phyloP scores from a whole-genome alignment of 1,140 invertebrate genomes.

The Macrostomum lignano region DNA sequence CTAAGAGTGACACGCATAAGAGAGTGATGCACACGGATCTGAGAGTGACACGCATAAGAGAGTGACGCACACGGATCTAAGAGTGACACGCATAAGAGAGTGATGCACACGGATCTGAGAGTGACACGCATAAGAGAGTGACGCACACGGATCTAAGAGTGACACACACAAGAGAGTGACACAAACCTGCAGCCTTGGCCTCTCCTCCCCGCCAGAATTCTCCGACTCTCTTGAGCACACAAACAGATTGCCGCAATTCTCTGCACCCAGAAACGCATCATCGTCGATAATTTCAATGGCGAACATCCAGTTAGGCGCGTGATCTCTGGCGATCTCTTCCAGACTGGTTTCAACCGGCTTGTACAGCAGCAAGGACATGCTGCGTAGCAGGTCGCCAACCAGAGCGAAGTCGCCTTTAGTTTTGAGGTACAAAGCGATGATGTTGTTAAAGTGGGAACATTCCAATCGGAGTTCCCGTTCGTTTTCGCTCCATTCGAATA shows the following conservation, averaged over 20 bases:
- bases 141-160: too few relatives aligned
- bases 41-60: too few relatives aligned
- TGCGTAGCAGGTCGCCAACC: slow-evolving; percentile 84
- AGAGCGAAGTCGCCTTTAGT: slow-evolving; percentile 89
- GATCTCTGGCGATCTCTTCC: slow-evolving; percentile 75
- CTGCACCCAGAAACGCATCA: slow-evolving; percentile 76
- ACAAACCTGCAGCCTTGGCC: too few relatives aligned
- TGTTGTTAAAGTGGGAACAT: slow-evolving; percentile 87
- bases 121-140: too few relatives aligned
- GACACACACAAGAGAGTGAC: too few relatives aligned
- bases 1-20: too few relatives aligned
- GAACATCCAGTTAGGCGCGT: slow-evolving; percentile 90
- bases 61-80: too few relatives aligned
- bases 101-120: too few relatives aligned
- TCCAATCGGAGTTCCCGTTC: slow-evolving; percentile 77
- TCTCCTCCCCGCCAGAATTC: too few relatives aligned
- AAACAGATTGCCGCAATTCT: slow-evolving; percentile 75
- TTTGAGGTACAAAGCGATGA: slow-evolving; percentile 69
- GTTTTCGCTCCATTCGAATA: slow-evolving; percentile 74
- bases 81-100: too few relatives aligned
- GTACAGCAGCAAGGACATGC: slow-evolving; percentile 47
- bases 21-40: too few relatives aligned
- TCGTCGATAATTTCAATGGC: slow-evolving; percentile 85
- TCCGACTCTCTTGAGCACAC: too few relatives aligned
- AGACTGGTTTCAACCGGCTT: slow-evolving; percentile 89